These are phyloP conservation scores for Stenichneumon culpator DNA, from an alignment of 2,888 invertebrate genomes.

Conservation along the genomic window DNA sequence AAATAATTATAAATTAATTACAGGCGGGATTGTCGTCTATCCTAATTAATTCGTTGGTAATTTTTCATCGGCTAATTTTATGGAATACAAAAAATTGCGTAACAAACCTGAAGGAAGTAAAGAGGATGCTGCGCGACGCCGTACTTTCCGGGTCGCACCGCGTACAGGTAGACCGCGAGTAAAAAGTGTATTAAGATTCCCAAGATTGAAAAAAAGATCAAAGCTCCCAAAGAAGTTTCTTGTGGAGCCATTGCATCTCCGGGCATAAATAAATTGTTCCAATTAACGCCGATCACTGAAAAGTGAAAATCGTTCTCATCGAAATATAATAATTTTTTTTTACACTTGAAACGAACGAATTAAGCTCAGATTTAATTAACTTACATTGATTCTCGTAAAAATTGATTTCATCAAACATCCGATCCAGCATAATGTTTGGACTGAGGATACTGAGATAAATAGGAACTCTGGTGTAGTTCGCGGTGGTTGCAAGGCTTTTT, in stretches of 20 bases:
- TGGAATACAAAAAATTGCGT: not conserved
- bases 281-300: constrained; percentile 85
- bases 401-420: constrained; percentile 81
- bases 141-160: constrained; percentile 94
- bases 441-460: constrained; percentile 79
- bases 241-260: constrained; percentile 74
- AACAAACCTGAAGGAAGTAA: constrained; percentile 86
- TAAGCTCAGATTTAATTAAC: constrained; percentile 57
- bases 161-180: constrained; percentile 94
- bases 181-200: constrained; percentile 90
- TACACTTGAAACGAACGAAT: too few relatives aligned
- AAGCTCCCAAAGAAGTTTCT: constrained; percentile 87
- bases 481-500: constrained; percentile 46
- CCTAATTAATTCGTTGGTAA: constrained; percentile 80
- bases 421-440: constrained; percentile 79
- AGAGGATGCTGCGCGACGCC: constrained; percentile 94
- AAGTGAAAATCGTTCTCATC: constrained; percentile 17
- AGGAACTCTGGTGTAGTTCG: constrained; percentile 49
- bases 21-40: constrained; percentile 79
- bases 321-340: not conserved
- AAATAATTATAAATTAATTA: too few relatives aligned
- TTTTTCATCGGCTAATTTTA: too few relatives aligned
- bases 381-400: constrained; percentile 79
- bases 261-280: constrained; percentile 84
- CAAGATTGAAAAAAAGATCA: constrained; percentile 90